A percentile compares a stretch with the other conserved stretches of the same genome.
Conservation (phyloP, 2,113 vertebrate genomes). For the Ptilorrhoa leucosticta region DNA sequence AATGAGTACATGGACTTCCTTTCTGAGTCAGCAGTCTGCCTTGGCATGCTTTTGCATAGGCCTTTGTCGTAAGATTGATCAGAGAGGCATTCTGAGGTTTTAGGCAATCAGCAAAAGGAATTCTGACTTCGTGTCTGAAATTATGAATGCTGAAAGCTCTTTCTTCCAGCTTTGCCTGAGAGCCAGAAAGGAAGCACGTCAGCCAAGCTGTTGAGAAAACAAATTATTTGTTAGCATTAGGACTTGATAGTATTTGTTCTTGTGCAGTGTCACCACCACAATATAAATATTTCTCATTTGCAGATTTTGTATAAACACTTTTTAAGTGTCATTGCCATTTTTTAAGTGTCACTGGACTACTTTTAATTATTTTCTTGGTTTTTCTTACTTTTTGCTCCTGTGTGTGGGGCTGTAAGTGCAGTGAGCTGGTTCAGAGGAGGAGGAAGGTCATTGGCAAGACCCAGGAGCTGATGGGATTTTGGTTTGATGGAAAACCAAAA, state of each 20-base stretch:
- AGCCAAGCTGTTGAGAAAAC: not conserved
- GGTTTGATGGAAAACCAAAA: not conserved
- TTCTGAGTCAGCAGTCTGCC: not conserved
- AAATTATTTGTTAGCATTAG: not conserved
- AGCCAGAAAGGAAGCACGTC: not conserved
- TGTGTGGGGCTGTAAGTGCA: accelerated
- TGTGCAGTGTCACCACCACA: not conserved
- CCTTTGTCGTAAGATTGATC: not conserved
- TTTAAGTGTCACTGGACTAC: not conserved
- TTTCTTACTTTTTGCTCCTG: not conserved
- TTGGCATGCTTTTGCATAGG: not conserved
- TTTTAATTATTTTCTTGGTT: not conserved
- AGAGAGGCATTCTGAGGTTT: not conserved
- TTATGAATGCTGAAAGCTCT: not conserved
- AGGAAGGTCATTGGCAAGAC: not conserved
- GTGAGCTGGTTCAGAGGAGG: not conserved
- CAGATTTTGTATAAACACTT: not conserved
- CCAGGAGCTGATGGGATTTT: not conserved
- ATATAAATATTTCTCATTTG: not conserved
- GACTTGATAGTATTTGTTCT: not conserved
- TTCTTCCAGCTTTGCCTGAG: not conserved
- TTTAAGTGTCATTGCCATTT: not conserved
- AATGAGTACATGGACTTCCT: not conserved
- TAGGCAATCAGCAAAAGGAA: not conserved
- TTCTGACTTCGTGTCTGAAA: not conserved